Conservation (phyloP, 2,888 invertebrate species). For the Agonum fuliginosum region DNA sequence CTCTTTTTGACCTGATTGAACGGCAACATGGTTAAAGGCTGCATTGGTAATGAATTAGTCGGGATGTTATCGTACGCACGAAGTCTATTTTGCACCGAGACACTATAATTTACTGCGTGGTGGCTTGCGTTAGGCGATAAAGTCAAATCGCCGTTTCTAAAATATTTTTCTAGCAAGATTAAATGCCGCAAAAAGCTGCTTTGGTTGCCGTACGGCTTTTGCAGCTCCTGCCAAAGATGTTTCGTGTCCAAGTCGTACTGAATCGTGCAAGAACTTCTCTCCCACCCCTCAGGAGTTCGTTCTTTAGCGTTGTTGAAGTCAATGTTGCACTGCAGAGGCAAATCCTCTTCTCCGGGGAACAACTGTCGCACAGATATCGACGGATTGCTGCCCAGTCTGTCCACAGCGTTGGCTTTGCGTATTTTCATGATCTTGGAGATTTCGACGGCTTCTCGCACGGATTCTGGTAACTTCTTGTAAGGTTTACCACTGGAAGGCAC, state of each 20-base stretch:
- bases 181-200: slow-evolving; percentile 89
- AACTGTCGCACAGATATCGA: slow-evolving; percentile 88
- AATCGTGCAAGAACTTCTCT: slow-evolving; percentile 84
- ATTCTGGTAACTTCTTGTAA: slow-evolving; percentile 66
- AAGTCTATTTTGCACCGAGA: slow-evolving; percentile 86
- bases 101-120: slow-evolving; percentile 85
- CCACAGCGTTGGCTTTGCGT: slow-evolving; percentile 76
- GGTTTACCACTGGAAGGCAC: slow-evolving; percentile 61
- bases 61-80: slow-evolving; percentile 83
- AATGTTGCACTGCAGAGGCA: slow-evolving; percentile 84
- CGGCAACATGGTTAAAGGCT: slow-evolving; percentile 69
- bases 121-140: slow-evolving; percentile 83
- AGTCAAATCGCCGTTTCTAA: slow-evolving; percentile 85
- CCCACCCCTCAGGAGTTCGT: slow-evolving; percentile 89
- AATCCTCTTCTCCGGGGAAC: slow-evolving; percentile 89
- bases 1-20: slow-evolving; percentile 68
- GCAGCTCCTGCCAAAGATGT: slow-evolving; percentile 86
- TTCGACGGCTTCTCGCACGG: slow-evolving; percentile 67
- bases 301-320: slow-evolving; percentile 84
- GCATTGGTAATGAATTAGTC: slow-evolving; percentile 67
- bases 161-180: slow-evolving; percentile 88
- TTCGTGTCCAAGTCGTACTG: slow-evolving; percentile 90
- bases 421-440: slow-evolving; percentile 70
- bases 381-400: slow-evolving; percentile 83
- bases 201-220: slow-evolving; percentile 91